phyloP scores from a whole-genome alignment of 2,113 vertebrate species.

The Chinchilla lanigera region DNA sequence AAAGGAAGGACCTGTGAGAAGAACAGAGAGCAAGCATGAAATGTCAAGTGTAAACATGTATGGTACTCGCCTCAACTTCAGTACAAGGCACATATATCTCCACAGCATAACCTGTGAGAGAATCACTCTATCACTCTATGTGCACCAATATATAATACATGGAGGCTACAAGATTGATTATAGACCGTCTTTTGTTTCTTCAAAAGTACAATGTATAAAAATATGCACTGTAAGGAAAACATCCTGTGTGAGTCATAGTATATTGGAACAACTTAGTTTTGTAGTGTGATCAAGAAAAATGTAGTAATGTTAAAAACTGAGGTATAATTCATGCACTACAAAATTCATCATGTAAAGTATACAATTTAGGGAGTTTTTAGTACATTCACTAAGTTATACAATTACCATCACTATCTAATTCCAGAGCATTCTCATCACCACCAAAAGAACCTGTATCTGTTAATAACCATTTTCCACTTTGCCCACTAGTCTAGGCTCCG shows the following conservation, averaged over 20 bases:
- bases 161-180: background rate
- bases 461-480: background rate
- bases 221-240: background rate
- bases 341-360: background rate
- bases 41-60: rapidly evolving
- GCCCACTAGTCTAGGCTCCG: background rate
- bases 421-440: background rate
- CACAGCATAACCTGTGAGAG: background rate
- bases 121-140: rapidly evolving
- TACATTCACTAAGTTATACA: background rate
- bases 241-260: background rate
- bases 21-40: background rate
- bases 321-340: background rate
- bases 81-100: background rate
- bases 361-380: background rate
- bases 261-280: conserved; percentile 13
- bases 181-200: background rate
- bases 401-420: background rate
- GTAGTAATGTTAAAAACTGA: background rate
- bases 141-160: background rate
- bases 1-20: conserved; percentile 93
- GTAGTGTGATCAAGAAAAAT: background rate
- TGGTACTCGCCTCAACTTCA: background rate
- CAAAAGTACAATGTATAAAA: background rate
- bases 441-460: background rate